Evolutionary conservation across 2,888 invertebrate genomes (phyloP).

Genomic region (Drosophila prostipennis): DNA sequence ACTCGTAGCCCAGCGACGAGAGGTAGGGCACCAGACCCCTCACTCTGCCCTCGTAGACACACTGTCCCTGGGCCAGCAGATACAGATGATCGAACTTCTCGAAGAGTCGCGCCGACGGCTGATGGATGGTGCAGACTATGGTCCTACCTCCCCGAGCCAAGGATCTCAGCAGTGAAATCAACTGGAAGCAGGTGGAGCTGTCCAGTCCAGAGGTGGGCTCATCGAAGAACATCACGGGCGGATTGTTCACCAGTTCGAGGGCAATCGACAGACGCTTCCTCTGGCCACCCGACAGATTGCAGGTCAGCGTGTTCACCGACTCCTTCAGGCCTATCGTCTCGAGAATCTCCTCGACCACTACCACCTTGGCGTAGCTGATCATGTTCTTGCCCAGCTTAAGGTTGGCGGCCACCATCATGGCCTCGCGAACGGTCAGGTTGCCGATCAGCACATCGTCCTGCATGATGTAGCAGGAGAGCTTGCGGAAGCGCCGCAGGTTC

Average conservation of each 20-base stretch:
- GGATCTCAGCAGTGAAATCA: slow-evolving; percentile 94
- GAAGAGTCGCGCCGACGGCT: slow-evolving; percentile 97
- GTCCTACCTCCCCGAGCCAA: slow-evolving; percentile 94
- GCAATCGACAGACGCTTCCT: slow-evolving; percentile 96
- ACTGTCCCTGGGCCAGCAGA: slow-evolving; percentile 95
- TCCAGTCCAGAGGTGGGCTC: slow-evolving; percentile 97
- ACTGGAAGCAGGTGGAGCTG: slow-evolving; percentile 97
- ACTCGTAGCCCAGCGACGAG: slow-evolving; percentile 92
- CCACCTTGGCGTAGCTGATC: slow-evolving; percentile 89
- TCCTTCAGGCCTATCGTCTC: slow-evolving; percentile 93
- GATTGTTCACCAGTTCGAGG: slow-evolving; percentile 96
- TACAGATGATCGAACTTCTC: slow-evolving; percentile 98
- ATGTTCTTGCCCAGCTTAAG: slow-evolving; percentile 94
- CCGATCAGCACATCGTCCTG: slow-evolving; percentile 96
- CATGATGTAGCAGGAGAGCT: slow-evolving; percentile 98
- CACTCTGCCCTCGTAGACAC: slow-evolving; percentile 95
- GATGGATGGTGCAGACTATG: slow-evolving; percentile 98
- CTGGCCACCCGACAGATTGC: slow-evolving; percentile 95
- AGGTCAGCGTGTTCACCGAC: slow-evolving; percentile 91
- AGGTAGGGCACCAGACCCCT: slow-evolving; percentile 94
- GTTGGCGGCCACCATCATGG: slow-evolving; percentile 96
- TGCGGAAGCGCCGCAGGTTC: slow-evolving; percentile 94
- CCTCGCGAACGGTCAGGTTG: slow-evolving; percentile 95
- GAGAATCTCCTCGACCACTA: slow-evolving; percentile 93
- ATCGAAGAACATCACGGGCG: slow-evolving; percentile 98